Evolutionary conservation across 2,797 vertebrate species (phyloP), one percentile per base, ranked within the genome.

Genomic region (Gadopsis marmoratus): DNA sequence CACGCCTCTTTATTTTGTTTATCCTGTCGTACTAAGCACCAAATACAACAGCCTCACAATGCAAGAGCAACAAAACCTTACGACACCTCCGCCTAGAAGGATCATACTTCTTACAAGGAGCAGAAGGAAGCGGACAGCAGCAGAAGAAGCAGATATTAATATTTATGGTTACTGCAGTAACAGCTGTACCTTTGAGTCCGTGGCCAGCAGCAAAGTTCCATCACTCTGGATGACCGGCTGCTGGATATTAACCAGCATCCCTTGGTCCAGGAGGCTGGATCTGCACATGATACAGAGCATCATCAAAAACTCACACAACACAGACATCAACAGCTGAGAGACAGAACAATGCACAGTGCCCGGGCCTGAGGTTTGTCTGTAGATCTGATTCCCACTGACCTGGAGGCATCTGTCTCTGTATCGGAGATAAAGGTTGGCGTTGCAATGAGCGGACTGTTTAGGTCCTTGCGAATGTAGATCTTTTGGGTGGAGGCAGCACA

Each of bases 171-270:
- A 50, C 47, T 26, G 81, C 51, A 69, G 37, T 13, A 53, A 16
- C 75, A 29, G 71, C 41, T 71, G 68, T 92, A 99, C 98, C 97
- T 99, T 98, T 79, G 96, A 92, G 82, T 99, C 97, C 60, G 97
- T 91, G 86, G 98, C 96, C 86, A 99, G 92, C 58, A 99, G 94
- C 82, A 99, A 95, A 6, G 97, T 97, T 58, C 97, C 97, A 83
- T 99, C 98, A 79, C 96, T 97, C 59, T 97, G 97, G 84, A 99
- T 97, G 88, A 99, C 89, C 29, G 98, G 98, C 92, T 99, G 98
- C 87, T 99, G 98, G 93, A 99, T 99, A 89, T 99, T 99, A 82
- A 99, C 98, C 69, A 99, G 95, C 97, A 99, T 98, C 84, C 98
- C 98, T 0, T 98, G 97, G 90, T 99, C 98, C 89, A 99, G 94